Evolutionary conservation across 1,140 invertebrate species (phyloP), one percentile per base, ranked within the genome.

Genomic region (Panagrolaimus sp.): DNA sequence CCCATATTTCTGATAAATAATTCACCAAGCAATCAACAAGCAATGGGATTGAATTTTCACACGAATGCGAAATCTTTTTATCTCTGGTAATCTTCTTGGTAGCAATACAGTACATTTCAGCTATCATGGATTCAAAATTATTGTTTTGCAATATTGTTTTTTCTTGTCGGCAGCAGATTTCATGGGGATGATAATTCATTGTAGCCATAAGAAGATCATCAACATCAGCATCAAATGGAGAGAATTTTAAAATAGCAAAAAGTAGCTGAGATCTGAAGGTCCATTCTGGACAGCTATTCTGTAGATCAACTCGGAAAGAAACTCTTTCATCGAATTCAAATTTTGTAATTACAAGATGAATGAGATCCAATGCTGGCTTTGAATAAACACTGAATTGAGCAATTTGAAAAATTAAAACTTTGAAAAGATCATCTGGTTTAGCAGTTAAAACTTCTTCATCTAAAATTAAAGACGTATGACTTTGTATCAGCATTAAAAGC

Each of bases 261-360:
- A 58, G 17, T 1, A 58, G 52, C 28, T 58, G 52, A 12, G 28
- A 21, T 14, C 52, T 21, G n/a, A 58, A 58, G 3, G 12, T 58
- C 52, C 52, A 58, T 58, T 52, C 48, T 9, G 48, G 48, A 8
- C 26, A 24, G 7, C 17, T 24, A 24, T n/a, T 6, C 28, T 58
- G 52, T 38, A 38, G 32, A 24, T 58, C 52, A 58, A 28, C 52
- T n/a, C 52, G 52, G 3, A 58, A 28, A 12, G 52, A 26, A 12
- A 21, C 52, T 12, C 28, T 21, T 58, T 58, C 52, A 58, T 58
- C 52, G 5, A 58, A 58, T 21, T 58, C 52, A 58, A 58, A 58
- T 21, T 21, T 58, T 21, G 52, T 58, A 12, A 58, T 14, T n/a
- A 58, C 28, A 7, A 58, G 21, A 58, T 58, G 52, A 14, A 58